phyloP scores from a whole-genome alignment of 2,888 invertebrate species.

The Thecophora atra region DNA sequence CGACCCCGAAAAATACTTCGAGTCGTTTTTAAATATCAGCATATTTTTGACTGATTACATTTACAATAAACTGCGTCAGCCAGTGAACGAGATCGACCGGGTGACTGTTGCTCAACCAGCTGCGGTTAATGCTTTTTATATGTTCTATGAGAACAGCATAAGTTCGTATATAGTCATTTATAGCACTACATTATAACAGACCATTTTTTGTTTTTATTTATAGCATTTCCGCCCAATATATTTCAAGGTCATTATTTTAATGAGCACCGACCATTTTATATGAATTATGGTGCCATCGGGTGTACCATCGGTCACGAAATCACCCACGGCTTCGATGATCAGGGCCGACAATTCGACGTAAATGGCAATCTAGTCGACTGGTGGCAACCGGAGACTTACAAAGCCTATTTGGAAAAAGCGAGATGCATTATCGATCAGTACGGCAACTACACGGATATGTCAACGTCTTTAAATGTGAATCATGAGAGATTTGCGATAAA shows the following conservation, averaged over 20 bases:
- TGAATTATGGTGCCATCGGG: constrained; percentile 58
- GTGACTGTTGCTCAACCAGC: constrained; percentile 84
- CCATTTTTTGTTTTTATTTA: too few relatives aligned
- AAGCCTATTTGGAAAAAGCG: constrained; percentile 50
- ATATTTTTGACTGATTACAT: constrained; percentile 83
- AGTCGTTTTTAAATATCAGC: constrained; percentile 80
- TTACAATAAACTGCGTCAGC: constrained; percentile 79
- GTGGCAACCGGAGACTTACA: constrained; percentile 55
- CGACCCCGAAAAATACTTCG: constrained; percentile 75
- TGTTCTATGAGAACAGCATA: constrained; percentile 86
- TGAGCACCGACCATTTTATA: not conserved
- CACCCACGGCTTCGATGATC: constrained; percentile 59
- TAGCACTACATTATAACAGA: too few relatives aligned
- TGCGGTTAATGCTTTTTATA: constrained; percentile 87
- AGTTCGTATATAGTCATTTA: constrained; percentile 72
- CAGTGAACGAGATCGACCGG: constrained; percentile 88
- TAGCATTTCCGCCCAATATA: not conserved
- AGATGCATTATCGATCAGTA: constrained; percentile 57
- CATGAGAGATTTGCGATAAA: constrained; percentile 12
- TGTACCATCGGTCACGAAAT: constrained; percentile 58
- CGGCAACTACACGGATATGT: constrained; percentile 30
- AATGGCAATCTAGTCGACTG: constrained; percentile 55
- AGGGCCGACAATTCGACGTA: constrained; percentile 53
- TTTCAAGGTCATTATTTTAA: constrained; percentile 1
- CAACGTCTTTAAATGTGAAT: constrained; percentile 17